Evolutionary conservation across 2,113 vertebrate genomes (phyloP).

Genomic region (Nasalis larvatus): DNA sequence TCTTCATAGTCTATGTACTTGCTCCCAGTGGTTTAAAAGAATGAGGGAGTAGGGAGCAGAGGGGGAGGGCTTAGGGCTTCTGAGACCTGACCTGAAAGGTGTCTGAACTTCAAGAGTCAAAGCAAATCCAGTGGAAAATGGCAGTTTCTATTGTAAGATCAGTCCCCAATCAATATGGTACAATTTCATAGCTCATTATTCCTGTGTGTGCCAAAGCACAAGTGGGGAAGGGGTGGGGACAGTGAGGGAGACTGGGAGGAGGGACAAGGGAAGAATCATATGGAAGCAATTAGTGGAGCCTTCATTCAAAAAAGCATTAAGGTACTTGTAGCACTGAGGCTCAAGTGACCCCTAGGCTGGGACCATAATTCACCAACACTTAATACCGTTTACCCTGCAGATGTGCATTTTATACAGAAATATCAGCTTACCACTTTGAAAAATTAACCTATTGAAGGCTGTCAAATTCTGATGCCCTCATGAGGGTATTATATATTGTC

Average conservation of each 20-base stretch:
- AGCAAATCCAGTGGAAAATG: conserved; percentile 41
- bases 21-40: conserved; percentile 67
- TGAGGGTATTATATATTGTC: conserved; percentile 77
- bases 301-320: conserved; percentile 85
- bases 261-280: conserved; percentile 69
- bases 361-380: conserved; percentile 86
- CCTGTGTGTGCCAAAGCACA: neutral
- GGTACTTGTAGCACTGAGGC: conserved; percentile 84
- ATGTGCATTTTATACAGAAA: conserved; percentile 85
- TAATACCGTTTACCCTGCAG: conserved; percentile 83
- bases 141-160: neutral
- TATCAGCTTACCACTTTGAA: conserved; percentile 88
- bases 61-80: neutral
- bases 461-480: conserved; percentile 70
- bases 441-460: conserved; percentile 83
- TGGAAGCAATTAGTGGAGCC: conserved; percentile 85
- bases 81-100: conserved; percentile 63
- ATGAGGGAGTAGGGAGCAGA: neutral
- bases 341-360: conserved; percentile 82
- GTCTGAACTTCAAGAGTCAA: conserved; percentile 67
- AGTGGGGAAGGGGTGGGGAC: neutral
- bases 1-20: neutral
- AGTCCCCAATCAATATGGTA: conserved; percentile 8
- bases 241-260: conserved; percentile 1
- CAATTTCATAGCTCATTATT: conserved; percentile 63